Percentiles rank a stretch among this genome's conserved stretches.
phyloP scores from a whole-genome alignment of 35 echinoderm and acorn worm species.

The Patiria miniata region DNA sequence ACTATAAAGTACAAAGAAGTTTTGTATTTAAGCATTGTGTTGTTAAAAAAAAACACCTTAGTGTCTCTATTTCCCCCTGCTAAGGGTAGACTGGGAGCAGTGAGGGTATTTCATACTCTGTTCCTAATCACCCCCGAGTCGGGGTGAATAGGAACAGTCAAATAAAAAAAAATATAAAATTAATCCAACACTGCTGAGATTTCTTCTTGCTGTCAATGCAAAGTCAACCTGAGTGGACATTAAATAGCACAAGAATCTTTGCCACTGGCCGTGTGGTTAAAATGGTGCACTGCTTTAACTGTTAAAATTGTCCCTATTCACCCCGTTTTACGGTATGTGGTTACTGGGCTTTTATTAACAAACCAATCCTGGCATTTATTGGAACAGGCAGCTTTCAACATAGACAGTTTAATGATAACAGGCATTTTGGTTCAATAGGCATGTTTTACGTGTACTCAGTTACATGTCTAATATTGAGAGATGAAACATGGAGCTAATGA shows the following conservation, averaged over 20 bases:
- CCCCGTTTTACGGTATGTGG: constrained; percentile 8
- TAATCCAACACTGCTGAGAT: constrained; percentile 2
- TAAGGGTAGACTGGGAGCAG: constrained; percentile 7
- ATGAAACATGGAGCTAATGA: no score
- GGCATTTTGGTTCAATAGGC: no score
- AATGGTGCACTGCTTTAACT: background rate
- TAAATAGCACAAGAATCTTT: constrained; percentile 7
- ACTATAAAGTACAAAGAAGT: background rate
- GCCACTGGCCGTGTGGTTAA: constrained; percentile 1
- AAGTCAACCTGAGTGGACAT: background rate
- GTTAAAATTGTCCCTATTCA: constrained; percentile 10
- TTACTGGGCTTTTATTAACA: no score
- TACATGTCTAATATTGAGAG: no score
- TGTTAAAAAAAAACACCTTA: background rate
- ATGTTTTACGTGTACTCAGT: no score
- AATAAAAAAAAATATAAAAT: constrained; percentile 5
- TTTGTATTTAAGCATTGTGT: constrained; percentile 11
- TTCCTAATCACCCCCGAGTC: constrained; percentile 2
- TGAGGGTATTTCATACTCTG: constrained; percentile 5
- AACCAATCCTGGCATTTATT: no score
- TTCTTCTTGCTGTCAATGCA: constrained; percentile 10
- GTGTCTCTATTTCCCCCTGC: background rate
- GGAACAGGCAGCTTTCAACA: no score
- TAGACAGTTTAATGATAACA: no score
- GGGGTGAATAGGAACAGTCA: constrained; percentile 8